Conservation (phyloP, 2,888 invertebrate genomes). For the Dasysyrphus tricinctus region DNA sequence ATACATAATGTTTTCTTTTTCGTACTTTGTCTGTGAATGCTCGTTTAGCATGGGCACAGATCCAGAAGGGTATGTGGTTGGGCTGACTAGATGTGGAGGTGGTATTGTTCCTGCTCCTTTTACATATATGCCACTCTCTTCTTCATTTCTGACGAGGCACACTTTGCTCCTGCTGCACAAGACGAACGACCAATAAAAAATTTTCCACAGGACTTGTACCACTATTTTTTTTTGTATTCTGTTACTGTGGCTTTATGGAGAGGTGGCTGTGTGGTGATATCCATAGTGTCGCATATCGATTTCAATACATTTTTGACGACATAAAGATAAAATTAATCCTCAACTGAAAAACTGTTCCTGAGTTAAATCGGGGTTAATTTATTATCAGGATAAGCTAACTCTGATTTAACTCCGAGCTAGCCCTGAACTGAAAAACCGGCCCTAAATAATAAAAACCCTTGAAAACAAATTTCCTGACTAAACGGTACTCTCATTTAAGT, state of each 20-base stretch:
- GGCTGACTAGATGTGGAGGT: neutral
- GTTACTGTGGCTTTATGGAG: slow-evolving; percentile 46
- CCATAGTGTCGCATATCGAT: too few species aligned
- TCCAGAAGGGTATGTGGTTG: slow-evolving; percentile 7
- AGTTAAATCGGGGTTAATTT: too few species aligned
- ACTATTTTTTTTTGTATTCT: slow-evolving; percentile 29
- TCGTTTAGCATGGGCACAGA: slow-evolving; percentile 52
- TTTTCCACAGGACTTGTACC: slow-evolving; percentile 66
- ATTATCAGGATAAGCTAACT: too few species aligned
- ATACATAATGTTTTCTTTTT: slow-evolving; percentile 58
- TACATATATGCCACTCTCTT: slow-evolving; percentile 36
- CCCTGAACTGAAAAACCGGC: too few species aligned
- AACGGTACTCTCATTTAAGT: too few species aligned
- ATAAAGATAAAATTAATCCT: too few species aligned
- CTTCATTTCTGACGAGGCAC: slow-evolving; percentile 45
- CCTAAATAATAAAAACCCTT: too few species aligned
- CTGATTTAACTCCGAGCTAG: too few species aligned
- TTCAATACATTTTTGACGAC: too few species aligned
- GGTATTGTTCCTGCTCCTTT: slow-evolving; percentile 31
- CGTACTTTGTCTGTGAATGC: slow-evolving; percentile 63
- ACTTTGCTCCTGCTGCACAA: slow-evolving; percentile 45
- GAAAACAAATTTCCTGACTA: too few species aligned
- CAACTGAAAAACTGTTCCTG: too few species aligned
- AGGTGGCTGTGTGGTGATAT: neutral
- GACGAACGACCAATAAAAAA: slow-evolving; percentile 74